Evolutionary conservation across 2,797 vertebrate genomes (phyloP), one percentile per base, ranked within the genome.

Genomic region (Pseudomugil tenellus): DNA sequence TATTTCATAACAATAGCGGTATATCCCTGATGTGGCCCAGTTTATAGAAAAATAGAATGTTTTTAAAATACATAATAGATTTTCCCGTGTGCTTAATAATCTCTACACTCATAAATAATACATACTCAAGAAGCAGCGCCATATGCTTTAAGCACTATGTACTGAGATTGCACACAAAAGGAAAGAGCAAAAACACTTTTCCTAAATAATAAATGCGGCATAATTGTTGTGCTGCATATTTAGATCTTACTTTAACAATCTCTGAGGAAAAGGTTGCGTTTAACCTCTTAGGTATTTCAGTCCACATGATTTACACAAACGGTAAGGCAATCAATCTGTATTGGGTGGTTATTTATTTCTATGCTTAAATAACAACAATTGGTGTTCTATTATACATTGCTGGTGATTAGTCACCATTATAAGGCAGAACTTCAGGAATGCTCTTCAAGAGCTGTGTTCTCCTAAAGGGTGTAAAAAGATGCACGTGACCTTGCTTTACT

Each of bases 81-180:
- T 28, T 70, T 23, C 26, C 39, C 63, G 73, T 76, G 66, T 77
- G 64, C 53, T 72, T 76, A 67, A 72, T 71, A 59, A 77, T 72
- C 1, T 64, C 43, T 63, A 59, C 25, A 67, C 51, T 57, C n/a
- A 58, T 82, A 64, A 82, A 86, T 80, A 78, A 79, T 78, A 74
- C 56, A 81, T 39, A 67, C 13, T 64, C 17, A 25, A 19, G 46
- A 26, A 34, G 57, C 59, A 29, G 53, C 17, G 63, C 61, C 41
- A 70, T 11, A 55, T 55, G 13, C 54, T 74, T 34, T 48, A 46
- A 59, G 6, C 19, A n/a, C 19, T 16, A 43, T n/a, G 41, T 16
- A 10, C 19, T 65, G 26, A 53, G 39, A 72, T 46, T 65, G 55
- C 13, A 59, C 0, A 35, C 2, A 55, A 7, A 7, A 43, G 19